Evolutionary conservation across 2,888 invertebrate species (phyloP).

Genomic region (Agrenia bidenticulata): DNA sequence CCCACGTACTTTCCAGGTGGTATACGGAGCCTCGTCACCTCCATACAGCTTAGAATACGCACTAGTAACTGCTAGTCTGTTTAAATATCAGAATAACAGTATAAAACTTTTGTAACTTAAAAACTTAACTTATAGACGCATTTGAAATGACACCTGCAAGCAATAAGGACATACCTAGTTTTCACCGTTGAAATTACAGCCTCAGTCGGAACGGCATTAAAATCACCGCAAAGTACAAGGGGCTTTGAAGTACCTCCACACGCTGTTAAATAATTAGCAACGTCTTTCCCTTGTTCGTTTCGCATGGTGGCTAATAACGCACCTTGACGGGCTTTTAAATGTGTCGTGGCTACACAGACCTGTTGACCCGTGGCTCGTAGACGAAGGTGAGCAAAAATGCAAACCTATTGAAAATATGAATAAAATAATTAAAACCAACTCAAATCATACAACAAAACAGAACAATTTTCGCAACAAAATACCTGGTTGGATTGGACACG

Average conservation of each 20-base stretch:
- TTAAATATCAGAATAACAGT: too few relatives aligned
- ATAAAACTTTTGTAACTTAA: too few relatives aligned
- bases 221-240: conserved; percentile 70
- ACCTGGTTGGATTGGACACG: conserved; percentile 72
- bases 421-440: too few relatives aligned
- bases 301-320: conserved; percentile 67
- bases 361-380: conserved; percentile 63
- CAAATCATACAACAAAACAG: too few relatives aligned
- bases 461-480: too few relatives aligned
- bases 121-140: too few relatives aligned
- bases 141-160: neutral
- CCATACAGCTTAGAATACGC: conserved; percentile 55
- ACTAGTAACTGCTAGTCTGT: conserved; percentile 53
- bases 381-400: conserved; percentile 63
- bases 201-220: conserved; percentile 73
- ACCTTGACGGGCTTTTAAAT: conserved; percentile 71
- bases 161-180: conserved; percentile 39
- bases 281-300: conserved; percentile 70
- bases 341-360: conserved; percentile 70
- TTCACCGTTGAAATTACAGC: conserved; percentile 67
- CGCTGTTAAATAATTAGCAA: conserved; percentile 49
- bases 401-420: conserved; percentile 61
- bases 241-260: conserved; percentile 59
- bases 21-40: conserved; percentile 64
- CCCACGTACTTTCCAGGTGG: conserved; percentile 73